These are phyloP conservation scores for Andrena chrysosceles DNA, from an alignment of 2,888 invertebrate species.

Conservation along the genomic window DNA sequence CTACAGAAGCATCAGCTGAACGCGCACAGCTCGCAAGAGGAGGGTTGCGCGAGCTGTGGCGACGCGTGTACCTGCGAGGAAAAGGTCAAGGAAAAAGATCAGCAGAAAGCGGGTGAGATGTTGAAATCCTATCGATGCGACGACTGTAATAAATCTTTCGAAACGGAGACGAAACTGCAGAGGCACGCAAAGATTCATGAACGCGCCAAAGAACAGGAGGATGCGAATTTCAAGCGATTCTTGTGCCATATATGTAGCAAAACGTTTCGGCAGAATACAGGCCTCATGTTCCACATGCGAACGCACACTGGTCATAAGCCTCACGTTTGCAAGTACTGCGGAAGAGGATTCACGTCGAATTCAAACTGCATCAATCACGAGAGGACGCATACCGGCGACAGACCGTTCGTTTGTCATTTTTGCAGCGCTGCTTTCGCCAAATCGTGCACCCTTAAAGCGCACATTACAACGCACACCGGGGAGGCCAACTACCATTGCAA, in stretches of 20 bases:
- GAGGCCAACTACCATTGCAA: constrained; percentile 83
- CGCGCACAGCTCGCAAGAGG: constrained; percentile 62
- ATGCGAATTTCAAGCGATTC: constrained; percentile 79
- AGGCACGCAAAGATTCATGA: constrained; percentile 76
- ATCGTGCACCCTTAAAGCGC: constrained; percentile 81
- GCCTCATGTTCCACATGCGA: constrained; percentile 82
- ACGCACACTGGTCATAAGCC: constrained; percentile 82
- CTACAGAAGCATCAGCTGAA: constrained; percentile 75
- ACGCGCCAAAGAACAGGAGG: constrained; percentile 75
- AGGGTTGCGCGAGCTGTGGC: constrained; percentile 52
- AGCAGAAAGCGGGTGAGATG: constrained; percentile 57
- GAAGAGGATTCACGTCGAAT: constrained; percentile 81
- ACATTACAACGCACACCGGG: constrained; percentile 81
- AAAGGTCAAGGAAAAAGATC: constrained; percentile 51
- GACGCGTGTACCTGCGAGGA: constrained; percentile 61
- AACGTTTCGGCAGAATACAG: constrained; percentile 81
- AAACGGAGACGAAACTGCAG: constrained; percentile 76
- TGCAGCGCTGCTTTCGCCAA: constrained; percentile 82
- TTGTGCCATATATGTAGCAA: constrained; percentile 82
- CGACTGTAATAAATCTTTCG: constrained; percentile 77
- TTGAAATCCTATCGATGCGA: constrained; percentile 72
- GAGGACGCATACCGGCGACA: constrained; percentile 81
- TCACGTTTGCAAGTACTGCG: constrained; percentile 81
- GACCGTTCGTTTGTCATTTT: constrained; percentile 81
- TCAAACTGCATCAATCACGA: constrained; percentile 82